Percentiles rank a stretch among this genome's conserved stretches.
Evolutionary conservation across 2,888 invertebrate species (phyloP).

Genomic region (Palloptera scutellata): DNA sequence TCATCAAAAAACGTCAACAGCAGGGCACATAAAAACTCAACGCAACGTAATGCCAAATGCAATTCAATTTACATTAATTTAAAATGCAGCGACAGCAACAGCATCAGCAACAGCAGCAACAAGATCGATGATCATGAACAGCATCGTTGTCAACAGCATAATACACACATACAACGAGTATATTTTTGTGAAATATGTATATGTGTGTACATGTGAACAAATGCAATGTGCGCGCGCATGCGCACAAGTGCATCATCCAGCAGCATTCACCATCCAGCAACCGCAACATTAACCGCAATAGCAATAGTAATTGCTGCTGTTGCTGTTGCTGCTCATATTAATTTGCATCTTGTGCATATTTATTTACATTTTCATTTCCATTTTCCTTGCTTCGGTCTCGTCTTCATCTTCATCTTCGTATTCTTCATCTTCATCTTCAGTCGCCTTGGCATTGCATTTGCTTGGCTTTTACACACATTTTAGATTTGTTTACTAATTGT

Average conservation of each 20-base stretch:
- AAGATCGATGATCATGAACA: conserved; percentile 34
- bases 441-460: background rate
- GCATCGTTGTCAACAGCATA: conserved; percentile 36
- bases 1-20: too few species aligned
- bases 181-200: background rate
- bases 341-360: conserved; percentile 58
- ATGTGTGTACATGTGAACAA: conserved; percentile 17
- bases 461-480: background rate
- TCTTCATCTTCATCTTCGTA: background rate
- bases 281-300: background rate
- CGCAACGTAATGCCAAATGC: conserved; percentile 48
- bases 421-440: background rate
- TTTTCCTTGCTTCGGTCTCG: conserved; percentile 38
- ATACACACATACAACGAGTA: background rate
- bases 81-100: conserved; percentile 42
- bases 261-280: conserved; percentile 8
- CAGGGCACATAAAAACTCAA: too few species aligned
- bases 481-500: conserved; percentile 36
- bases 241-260: background rate
- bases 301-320: conserved; percentile 10
- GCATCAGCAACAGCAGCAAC: conserved; percentile 11
- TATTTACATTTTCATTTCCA: conserved; percentile 55
- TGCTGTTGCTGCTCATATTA: conserved; percentile 50
- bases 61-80: conserved; percentile 62
- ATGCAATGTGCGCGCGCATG: conserved; percentile 26